These are phyloP conservation scores for Incurvaria masculella DNA, from an alignment of 2,888 invertebrate species.

Conservation along the genomic window DNA sequence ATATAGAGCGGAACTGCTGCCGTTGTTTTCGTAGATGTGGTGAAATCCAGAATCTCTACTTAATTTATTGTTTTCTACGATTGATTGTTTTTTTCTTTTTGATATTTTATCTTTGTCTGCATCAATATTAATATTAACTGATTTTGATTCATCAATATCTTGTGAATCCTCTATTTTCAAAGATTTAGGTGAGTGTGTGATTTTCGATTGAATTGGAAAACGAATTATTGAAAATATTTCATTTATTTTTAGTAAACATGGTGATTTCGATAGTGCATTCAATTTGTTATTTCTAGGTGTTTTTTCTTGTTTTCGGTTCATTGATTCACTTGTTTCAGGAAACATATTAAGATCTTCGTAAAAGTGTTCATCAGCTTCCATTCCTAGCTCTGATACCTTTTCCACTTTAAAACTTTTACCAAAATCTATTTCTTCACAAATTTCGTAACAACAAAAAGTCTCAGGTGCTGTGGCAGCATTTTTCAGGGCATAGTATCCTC, in stretches of 20 bases:
- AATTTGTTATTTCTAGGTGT: constrained; percentile 18
- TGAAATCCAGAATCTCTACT: too few relatives aligned
- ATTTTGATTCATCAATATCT: background rate
- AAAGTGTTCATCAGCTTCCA: constrained; percentile 37
- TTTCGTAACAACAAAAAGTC: background rate
- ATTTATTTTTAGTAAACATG: constrained; percentile 39
- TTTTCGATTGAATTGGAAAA: constrained; percentile 27
- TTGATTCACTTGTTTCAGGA: constrained; percentile 21
- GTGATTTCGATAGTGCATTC: constrained; percentile 11
- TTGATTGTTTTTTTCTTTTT: too few relatives aligned
- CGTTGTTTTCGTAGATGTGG: constrained; percentile 36
- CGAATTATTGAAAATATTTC: constrained; percentile 40
- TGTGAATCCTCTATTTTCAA: constrained; percentile 18
- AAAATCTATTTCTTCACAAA: background rate
- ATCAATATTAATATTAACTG: constrained; percentile 20
- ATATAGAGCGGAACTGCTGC: constrained; percentile 34
- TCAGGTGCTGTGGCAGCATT: background rate
- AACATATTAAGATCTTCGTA: constrained; percentile 47
- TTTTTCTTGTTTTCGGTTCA: constrained; percentile 15
- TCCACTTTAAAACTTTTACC: too few relatives aligned
- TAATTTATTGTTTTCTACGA: too few relatives aligned
- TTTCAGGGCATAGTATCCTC: constrained; percentile 44
- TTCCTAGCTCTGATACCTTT: too few relatives aligned
- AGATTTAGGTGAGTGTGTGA: constrained; percentile 21
- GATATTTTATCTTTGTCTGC: too few relatives aligned